Conservation (phyloP, 2,888 invertebrate species). For the Sarcophaga variegata region DNA sequence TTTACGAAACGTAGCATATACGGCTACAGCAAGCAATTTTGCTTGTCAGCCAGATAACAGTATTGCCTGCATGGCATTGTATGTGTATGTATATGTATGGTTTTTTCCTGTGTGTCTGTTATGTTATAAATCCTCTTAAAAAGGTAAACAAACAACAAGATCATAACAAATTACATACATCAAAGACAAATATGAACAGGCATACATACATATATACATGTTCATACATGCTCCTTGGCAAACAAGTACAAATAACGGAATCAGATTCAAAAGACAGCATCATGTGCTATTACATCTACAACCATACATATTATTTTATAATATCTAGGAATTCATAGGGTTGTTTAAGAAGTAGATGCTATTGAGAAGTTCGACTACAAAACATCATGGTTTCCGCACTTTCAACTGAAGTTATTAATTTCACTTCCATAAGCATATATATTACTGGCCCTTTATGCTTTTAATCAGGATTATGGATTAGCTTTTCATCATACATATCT, state of each 20-base stretch:
- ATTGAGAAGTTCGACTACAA: too few relatives aligned
- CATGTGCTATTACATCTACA: background rate
- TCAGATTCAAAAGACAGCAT: background rate
- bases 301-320: background rate
- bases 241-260: background rate
- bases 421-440: too few relatives aligned
- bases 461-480: too few relatives aligned
- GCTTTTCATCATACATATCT: too few relatives aligned
- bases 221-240: background rate
- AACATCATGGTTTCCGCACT: too few relatives aligned
- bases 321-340: too few relatives aligned
- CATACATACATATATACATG: background rate
- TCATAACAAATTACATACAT: conserved; percentile 62
- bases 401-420: too few relatives aligned
- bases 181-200: conserved; percentile 46
- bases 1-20: too few relatives aligned
- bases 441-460: too few relatives aligned
- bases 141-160: conserved; percentile 61
- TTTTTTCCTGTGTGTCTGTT: background rate
- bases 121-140: conserved; percentile 61
- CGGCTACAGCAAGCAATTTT: conserved; percentile 40
- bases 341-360: background rate
- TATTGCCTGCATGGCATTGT: background rate
- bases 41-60: conserved; percentile 16
- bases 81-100: background rate